Evolutionary conservation across 1,140 invertebrate species (phyloP), one percentile per base, ranked within the genome.

Genomic region (Steinernema khuongi): DNA sequence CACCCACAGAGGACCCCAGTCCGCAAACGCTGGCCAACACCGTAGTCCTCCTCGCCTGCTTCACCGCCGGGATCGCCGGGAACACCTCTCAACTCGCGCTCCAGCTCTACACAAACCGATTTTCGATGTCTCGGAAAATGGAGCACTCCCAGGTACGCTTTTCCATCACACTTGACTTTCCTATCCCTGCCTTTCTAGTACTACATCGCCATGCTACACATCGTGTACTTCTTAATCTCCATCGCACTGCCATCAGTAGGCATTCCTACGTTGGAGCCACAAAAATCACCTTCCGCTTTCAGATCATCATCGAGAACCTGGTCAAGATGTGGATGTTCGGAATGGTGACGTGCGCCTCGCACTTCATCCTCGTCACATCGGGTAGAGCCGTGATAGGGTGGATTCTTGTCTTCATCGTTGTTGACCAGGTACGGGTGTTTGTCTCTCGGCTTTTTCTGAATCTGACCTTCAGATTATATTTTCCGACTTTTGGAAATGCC

Each of bases 311-410:
- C 50, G 50, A 60, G 22, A 60, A 60, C 50, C 50, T 60, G 50
- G 50, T 60, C 4, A 60, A 60, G 14, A 60, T 60, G 50, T 60
- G 50, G 50, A 60, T 60, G 50, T 60, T 60, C 19, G 50, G 50
- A 22, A 60, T 60, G 50, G 50, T 60, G 50, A 60, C 50, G 11
- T 60, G 50, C 22, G 50, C 50, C 14, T 60, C 50, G 22, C 50
- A 60, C 50, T 60, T 60, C 22, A 22, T 60, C 50, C 50, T 60
- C 22, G 19, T 60, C 50, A 60, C 50, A 2, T 14, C 50, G 11
- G 50, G 50, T 26, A 14, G 50, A 11, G 50, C 50, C 2, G 4
- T 60, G 7, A 60, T 60, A 7, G 50, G 36, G 2, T 60, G 50
- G 50, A 60, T 60, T 60, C 50, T 60, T 7, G 50, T 60, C 2